Base-by-base conservation (phyloP, 2,113 vertebrate genomes). In the Mastomys natalensis region DNA sequence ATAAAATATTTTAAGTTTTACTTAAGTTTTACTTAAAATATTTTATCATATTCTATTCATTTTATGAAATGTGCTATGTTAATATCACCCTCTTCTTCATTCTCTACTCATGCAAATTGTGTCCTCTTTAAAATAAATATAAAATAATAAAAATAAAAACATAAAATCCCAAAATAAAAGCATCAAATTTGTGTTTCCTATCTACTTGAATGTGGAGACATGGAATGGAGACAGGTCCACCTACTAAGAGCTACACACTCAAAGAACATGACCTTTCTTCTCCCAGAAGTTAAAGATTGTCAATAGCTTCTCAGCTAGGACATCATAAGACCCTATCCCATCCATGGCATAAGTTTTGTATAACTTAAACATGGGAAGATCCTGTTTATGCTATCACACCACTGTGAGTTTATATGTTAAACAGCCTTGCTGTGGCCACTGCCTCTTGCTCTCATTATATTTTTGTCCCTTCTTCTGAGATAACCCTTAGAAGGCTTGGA, bases 11-110 rank as follows among this genome's bases (percentile, higher is more conserved):
- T n/a, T n/a, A n/a, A n/a, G n/a, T n/a, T n/a, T n/a, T n/a, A n/a
- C n/a, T n/a, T n/a, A n/a, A n/a, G 34, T 29, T 82, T 94, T 48
- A 45, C 58, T 76, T 45, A 68, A 85, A 92, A 95, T 55, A 37
- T 55, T n/a, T 58, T 81, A 40, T 15, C 21, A 40, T 31, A 68
- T 68, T 17, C 11, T 40, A 22, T 40, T 24, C 26, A 40, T 40
- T 60, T 40, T 7, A 16, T 8, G 10, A 58, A 60, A 40, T 17
- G 3, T 43, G 13, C 15, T 60, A 43, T 60, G n/a, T 29, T 29
- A 62, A 29, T 43, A 62, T 43, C 22, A 43, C 7, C 1, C 13
- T 43, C 7, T 1, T 8, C 0, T 15, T 4, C 7, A 6, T 43
- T 43, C 12, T 84, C 8, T 43, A 45, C 7, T 43, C 7, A 43